Evolutionary conservation across 2,113 vertebrate genomes (phyloP).

Genomic region (Epinephelus moara): DNA sequence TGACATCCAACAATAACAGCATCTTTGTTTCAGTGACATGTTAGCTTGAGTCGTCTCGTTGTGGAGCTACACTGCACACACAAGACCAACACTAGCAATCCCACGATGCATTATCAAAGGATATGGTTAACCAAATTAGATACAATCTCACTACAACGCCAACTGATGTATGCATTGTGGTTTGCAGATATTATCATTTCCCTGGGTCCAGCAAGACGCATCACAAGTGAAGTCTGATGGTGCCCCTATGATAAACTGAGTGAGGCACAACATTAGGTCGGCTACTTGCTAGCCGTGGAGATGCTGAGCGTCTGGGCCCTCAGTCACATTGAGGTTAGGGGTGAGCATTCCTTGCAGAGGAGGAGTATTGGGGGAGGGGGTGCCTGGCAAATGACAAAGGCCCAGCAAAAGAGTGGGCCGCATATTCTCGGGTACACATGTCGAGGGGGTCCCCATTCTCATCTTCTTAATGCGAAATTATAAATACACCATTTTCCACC

Average conservation of each 20-base stretch:
- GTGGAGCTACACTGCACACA: slow-evolving; percentile 1
- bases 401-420: slow-evolving; percentile 82
- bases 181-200: background rate
- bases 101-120: background rate
- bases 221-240: background rate
- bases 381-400: slow-evolving; percentile 84
- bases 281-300: slow-evolving; percentile 11
- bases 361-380: slow-evolving; percentile 84
- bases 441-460: slow-evolving; percentile 41
- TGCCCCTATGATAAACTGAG: background rate
- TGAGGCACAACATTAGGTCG: slow-evolving; percentile 4
- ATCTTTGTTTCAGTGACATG: slow-evolving; percentile 58
- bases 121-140: background rate
- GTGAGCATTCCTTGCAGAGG: slow-evolving; percentile 76
- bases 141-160: too few species aligned
- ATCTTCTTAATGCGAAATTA: background rate
- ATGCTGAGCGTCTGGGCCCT: slow-evolving; percentile 63
- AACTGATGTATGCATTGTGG: background rate
- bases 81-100: background rate
- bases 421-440: slow-evolving; percentile 76
- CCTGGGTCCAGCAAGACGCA: slow-evolving; percentile 17
- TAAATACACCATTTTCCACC: background rate
- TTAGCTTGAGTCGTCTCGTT: background rate
- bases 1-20: slow-evolving; percentile 4
- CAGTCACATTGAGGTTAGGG: slow-evolving; percentile 71